These are phyloP conservation scores for Lucilia cuprina DNA, from an alignment of 1,140 invertebrate species.

Conservation along the genomic window DNA sequence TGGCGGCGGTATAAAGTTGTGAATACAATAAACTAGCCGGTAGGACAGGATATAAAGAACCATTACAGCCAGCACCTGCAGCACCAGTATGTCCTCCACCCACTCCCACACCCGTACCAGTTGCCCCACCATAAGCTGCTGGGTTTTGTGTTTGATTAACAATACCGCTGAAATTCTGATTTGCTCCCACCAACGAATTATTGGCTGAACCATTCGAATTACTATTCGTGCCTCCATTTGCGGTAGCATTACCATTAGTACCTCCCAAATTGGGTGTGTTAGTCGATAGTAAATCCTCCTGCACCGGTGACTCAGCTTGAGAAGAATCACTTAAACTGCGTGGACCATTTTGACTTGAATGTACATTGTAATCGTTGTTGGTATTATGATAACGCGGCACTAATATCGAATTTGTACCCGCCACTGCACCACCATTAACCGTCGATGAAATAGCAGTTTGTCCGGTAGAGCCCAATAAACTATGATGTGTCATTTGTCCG, in stretches of 20 bases:
- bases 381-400: conserved; percentile 67
- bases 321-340: conserved; percentile 81
- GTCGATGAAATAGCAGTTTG: conserved; percentile 62
- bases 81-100: conserved; percentile 39
- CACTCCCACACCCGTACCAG: conserved; percentile 48
- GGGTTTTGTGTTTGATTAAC: conserved; percentile 59
- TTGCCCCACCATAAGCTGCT: conserved; percentile 50
- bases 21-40: conserved; percentile 83
- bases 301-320: conserved; percentile 80
- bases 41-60: conserved; percentile 75
- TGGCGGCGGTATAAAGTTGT: conserved; percentile 79
- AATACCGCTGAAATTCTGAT: conserved; percentile 58
- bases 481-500: conserved; percentile 62
- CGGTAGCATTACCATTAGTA: conserved; percentile 65
- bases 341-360: conserved; percentile 65
- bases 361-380: conserved; percentile 61
- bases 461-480: conserved; percentile 54
- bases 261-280: conserved; percentile 64
- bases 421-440: conserved; percentile 58
- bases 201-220: conserved; percentile 65
- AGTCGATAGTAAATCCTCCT: conserved; percentile 74
- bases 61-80: conserved; percentile 65
- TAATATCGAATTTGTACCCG: conserved; percentile 54
- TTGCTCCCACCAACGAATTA: conserved; percentile 53
- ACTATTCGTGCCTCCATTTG: conserved; percentile 67